Conservation (phyloP, 2,797 vertebrate genomes). For the Apodemus agrarius region DNA sequence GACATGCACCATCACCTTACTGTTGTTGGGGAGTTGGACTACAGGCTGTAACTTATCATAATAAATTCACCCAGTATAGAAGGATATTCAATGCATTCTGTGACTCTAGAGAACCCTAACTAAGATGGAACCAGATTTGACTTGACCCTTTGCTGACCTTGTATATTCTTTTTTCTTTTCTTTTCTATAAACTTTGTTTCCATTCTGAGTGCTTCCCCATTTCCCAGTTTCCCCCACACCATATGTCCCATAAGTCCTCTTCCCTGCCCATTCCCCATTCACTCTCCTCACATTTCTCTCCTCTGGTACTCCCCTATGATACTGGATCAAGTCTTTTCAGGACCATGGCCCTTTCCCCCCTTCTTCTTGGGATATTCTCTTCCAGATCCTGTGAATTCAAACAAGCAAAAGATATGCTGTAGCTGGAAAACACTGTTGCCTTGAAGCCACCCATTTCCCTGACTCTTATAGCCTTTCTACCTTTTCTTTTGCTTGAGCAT, state of each 20-base stretch:
- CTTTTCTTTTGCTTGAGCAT: background rate
- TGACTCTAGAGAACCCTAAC: background rate
- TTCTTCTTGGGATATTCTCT: too few species aligned
- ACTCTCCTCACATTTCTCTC: too few species aligned
- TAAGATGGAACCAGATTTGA: background rate
- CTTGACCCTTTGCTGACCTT: background rate
- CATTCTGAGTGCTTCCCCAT: too few species aligned
- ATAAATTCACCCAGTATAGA: background rate
- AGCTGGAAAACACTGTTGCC: background rate
- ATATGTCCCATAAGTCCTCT: too few species aligned
- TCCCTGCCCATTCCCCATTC: too few species aligned
- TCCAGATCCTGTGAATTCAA: background rate
- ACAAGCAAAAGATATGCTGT: background rate
- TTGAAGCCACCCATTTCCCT: background rate
- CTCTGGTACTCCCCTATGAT: too few species aligned
- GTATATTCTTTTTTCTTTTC: too few species aligned
- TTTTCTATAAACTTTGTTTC: too few species aligned
- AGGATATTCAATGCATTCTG: background rate
- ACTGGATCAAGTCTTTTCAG: too few species aligned
- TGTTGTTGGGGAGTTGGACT: background rate
- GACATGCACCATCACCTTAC: too few species aligned
- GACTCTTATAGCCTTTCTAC: background rate
- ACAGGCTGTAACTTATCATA: background rate
- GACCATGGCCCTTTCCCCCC: too few species aligned
- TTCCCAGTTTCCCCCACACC: too few species aligned